Evolutionary conservation across 64 coral and sea anemone species (phyloP).

Genomic region (Montipora foliosa): DNA sequence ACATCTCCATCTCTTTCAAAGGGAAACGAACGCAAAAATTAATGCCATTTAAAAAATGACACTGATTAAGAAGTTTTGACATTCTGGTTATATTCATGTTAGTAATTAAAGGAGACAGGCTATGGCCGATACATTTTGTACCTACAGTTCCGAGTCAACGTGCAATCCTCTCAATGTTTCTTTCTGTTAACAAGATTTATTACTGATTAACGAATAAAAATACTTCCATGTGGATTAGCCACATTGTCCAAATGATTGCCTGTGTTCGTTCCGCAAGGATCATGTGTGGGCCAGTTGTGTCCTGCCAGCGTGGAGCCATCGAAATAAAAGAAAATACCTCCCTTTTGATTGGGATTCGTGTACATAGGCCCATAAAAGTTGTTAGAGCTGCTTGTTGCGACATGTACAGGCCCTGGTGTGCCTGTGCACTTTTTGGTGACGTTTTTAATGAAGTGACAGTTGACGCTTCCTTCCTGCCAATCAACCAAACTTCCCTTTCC

Average conservation of each 20-base stretch:
- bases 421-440: not conserved
- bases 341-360: too few species aligned
- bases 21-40: too few species aligned
- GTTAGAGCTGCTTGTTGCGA: not conserved
- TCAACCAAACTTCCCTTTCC: constrained; percentile 66
- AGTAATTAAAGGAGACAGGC: too few species aligned
- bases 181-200: too few species aligned
- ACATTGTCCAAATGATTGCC: not conserved
- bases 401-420: not conserved
- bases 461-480: constrained; percentile 58
- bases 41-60: too few species aligned
- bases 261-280: not conserved
- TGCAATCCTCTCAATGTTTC: too few species aligned
- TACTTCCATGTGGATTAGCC: constrained; percentile 25
- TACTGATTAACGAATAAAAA: constrained; percentile 6
- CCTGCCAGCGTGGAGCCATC: not conserved
- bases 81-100: too few species aligned
- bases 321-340: constrained; percentile 1
- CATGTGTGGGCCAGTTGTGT: not conserved
- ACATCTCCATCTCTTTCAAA: too few species aligned
- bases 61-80: too few species aligned
- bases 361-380: not conserved
- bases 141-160: too few species aligned
- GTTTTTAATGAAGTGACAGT: constrained; percentile 25
- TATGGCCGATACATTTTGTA: too few species aligned